Base-by-base conservation (phyloP, 2,888 invertebrate species). In the Drosophila limbata region DNA sequence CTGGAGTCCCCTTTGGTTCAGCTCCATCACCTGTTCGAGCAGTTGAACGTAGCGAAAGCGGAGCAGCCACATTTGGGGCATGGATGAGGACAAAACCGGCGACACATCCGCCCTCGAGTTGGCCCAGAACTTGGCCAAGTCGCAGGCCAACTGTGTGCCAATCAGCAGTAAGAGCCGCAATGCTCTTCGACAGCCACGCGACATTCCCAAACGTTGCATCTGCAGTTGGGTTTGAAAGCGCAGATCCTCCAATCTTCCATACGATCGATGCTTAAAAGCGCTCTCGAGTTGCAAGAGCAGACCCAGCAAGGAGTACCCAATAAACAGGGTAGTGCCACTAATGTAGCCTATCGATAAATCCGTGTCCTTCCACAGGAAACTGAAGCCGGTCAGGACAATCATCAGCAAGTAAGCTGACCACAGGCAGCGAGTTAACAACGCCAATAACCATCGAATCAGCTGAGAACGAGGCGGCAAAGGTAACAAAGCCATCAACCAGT, bases 31-130 rank as follows among this genome's bases (percentile, higher is more conserved):
- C 40, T 69, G 65, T 10, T 73, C 52, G 13, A 88, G 73, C 13
- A 91, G 61, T 50, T 92, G 92, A 0, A 89, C 57, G 37, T 85
- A 88, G 1, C 91, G 90, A 15, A 90, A 77, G 39, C 88, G 85
- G 3, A 92, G 55, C 1, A 88, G 77, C 63, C 86, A 83, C 25
- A 59, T 63, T 8, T 88, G 79, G 2, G 84, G 64, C 55, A 90
- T 48, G 1, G 82, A 68, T 19, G 64, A 62, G 62, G 67, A 69
- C 48, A 85, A 88, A 1, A 86, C 62, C 0, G 86, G 77, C 0
- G 77, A 77, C 0, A 73, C 19, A 1, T 1, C 11, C 1, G 15
- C 48, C 0, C 37, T 19, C 3, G 50, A 37, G 3, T 80, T 87
- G 4, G 77, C 75, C 64, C 77, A 81, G 3, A 68, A 63, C 31